Base-by-base conservation (phyloP, 37 sponge, comb jelly and placozoan genomes). In the Diacarnus erythraeanus region DNA sequence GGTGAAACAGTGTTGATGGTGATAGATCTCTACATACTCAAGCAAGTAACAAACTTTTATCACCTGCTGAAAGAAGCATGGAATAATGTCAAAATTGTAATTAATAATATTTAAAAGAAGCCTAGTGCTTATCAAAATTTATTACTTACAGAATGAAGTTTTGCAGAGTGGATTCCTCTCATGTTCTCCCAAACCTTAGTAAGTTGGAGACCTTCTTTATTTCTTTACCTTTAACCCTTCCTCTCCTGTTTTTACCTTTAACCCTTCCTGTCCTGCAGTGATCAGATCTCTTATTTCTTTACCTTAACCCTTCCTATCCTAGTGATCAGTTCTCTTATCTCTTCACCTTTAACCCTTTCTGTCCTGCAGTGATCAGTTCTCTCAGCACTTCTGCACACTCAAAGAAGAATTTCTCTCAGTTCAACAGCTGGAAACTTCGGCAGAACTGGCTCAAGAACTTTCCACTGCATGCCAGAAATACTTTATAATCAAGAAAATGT, bases 21-120 rank as follows among this genome's bases (percentile, higher is more conserved):
- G 25, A 5, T 77, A 17, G 83, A 88, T 27, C 83, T 88, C 21
- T 88, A 88, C 59, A 54, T 88, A 31, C 77, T 88, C 23, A 78
- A 78, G 64, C 69, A 41, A 33, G 65, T 33, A 12, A 64, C 89
- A 20, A 70, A 83, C 74, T 88, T 88, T 44, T 77, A 82, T 73
- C 72, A 82, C 27, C 79, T 74, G 3, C 57, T 82, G 2, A 17
- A 23, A 27, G 31, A 25, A 8, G 57, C 79, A 0, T 88, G 89
- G 83, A 69, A 68, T 5, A 42, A 72, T 54, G 37, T 40, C 34
- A 82, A 77, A 56, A 75, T 88, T 36, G 89, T 88, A 26, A 82
- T 83, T 43, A n/a, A n/a, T n/a, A n/a, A n/a, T n/a, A n/a, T n/a
- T n/a, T n/a, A n/a, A n/a, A n/a, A n/a, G n/a, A n/a, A n/a, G n/a